A percentile compares a stretch with the other conserved stretches of the same genome.
Conservation (phyloP, 2,113 vertebrate genomes). For the Eretmochelys imbricata region DNA sequence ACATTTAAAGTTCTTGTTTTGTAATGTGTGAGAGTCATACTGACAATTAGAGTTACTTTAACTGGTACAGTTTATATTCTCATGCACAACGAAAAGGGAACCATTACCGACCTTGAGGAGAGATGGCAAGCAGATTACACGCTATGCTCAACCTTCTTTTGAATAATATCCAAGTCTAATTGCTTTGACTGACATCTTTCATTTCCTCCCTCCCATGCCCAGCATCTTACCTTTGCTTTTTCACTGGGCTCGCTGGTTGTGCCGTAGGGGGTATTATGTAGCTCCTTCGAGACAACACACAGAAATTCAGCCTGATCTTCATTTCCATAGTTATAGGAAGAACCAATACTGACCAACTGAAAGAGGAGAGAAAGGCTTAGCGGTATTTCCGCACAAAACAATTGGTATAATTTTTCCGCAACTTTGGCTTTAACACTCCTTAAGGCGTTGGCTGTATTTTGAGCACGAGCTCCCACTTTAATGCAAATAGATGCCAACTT, state of each 20-base stretch:
- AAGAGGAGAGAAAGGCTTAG: conserved; percentile 19
- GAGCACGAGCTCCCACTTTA: conserved; percentile 30
- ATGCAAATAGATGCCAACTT: not conserved
- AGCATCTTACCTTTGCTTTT: conserved; percentile 93
- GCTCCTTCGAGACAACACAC: conserved; percentile 98
- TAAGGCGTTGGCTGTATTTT: not conserved
- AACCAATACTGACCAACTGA: conserved; percentile 97
- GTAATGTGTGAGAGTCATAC: not conserved
- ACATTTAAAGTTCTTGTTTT: not conserved
- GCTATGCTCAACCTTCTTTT: not conserved
- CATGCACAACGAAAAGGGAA: not conserved
- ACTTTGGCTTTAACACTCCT: not conserved
- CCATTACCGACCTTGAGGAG: not conserved
- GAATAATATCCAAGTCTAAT: not conserved
- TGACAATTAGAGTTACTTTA: not conserved
- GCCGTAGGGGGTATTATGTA: conserved; percentile 94
- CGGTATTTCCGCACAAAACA: conserved; percentile 3
- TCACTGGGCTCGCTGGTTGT: conserved; percentile 95
- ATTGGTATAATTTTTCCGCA: not conserved
- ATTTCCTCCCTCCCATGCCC: not conserved
- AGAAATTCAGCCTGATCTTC: conserved; percentile 99
- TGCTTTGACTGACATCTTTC: not conserved
- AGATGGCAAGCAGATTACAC: not conserved
- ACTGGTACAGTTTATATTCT: not conserved
- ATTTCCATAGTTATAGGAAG: conserved; percentile 99